Conservation (phyloP, 2,797 vertebrate genomes). For the Spinus pinus region DNA sequence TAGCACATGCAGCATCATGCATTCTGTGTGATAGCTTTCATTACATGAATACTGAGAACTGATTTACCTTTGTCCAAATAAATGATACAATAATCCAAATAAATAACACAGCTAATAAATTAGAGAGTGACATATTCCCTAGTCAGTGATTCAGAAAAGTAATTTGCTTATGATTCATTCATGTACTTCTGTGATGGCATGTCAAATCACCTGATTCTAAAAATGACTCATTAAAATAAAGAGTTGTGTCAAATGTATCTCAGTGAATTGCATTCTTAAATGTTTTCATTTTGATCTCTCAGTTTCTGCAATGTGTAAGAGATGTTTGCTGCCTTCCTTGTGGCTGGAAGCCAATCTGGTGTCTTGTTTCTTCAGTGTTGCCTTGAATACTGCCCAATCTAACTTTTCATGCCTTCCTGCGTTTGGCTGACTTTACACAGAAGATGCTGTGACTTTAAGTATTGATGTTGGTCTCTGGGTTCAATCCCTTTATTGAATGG, state of each 20-base stretch:
- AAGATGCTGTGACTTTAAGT: background rate
- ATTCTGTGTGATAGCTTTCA: background rate
- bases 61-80: constrained; percentile 15
- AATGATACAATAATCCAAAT: background rate
- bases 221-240: background rate
- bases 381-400: background rate
- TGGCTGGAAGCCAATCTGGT: background rate
- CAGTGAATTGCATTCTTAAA: background rate
- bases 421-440: background rate
- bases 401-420: background rate
- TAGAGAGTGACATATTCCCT: background rate
- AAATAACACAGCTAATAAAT: background rate
- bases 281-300: background rate
- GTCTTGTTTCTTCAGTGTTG: background rate
- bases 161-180: background rate
- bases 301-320: background rate
- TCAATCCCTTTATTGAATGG: background rate
- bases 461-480: background rate
- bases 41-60: background rate
- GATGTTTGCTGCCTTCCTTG: background rate
- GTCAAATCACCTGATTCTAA: background rate
- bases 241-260: background rate
- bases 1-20: background rate
- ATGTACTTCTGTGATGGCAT: background rate
- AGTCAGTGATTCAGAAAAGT: background rate